Percentiles rank a stretch among this genome's conserved stretches.
Conservation (phyloP, 1,140 invertebrate species). For the Lepidurus packardi region DNA sequence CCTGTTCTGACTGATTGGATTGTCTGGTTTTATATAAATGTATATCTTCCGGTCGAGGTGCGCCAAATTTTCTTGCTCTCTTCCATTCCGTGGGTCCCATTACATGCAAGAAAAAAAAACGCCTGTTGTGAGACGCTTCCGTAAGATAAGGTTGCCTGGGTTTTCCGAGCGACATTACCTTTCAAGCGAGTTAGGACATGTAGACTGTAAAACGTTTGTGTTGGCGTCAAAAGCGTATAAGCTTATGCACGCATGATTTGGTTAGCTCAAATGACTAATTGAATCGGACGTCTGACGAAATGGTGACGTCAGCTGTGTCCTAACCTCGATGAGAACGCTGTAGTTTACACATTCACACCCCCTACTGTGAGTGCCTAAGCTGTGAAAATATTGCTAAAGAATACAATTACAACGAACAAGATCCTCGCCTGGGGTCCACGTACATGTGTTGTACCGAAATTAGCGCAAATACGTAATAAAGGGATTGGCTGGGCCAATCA, state of each 20-base stretch:
- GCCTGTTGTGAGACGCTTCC: background rate
- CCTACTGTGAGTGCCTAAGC: background rate
- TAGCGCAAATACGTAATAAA: background rate
- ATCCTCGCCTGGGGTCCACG: background rate
- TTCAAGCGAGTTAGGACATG: background rate
- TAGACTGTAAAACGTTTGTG: no score
- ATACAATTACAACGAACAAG: background rate
- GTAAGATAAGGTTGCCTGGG: background rate
- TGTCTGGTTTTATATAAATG: background rate
- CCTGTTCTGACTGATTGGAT: background rate
- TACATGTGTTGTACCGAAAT: background rate
- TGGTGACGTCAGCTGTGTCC: background rate
- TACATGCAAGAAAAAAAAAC: background rate
- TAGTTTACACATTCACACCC: background rate
- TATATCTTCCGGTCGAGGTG: background rate
- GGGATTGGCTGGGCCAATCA: background rate
- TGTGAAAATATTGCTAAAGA: background rate
- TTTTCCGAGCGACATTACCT: background rate
- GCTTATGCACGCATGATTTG: background rate
- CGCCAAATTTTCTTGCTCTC: background rate
- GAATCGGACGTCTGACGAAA: background rate
- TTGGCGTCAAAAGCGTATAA: no score
- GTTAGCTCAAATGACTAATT: background rate
- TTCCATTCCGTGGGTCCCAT: background rate
- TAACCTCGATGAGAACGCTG: background rate